Base-by-base conservation (phyloP, 2,888 invertebrate genomes). In the Phanerotoma sp. region DNA sequence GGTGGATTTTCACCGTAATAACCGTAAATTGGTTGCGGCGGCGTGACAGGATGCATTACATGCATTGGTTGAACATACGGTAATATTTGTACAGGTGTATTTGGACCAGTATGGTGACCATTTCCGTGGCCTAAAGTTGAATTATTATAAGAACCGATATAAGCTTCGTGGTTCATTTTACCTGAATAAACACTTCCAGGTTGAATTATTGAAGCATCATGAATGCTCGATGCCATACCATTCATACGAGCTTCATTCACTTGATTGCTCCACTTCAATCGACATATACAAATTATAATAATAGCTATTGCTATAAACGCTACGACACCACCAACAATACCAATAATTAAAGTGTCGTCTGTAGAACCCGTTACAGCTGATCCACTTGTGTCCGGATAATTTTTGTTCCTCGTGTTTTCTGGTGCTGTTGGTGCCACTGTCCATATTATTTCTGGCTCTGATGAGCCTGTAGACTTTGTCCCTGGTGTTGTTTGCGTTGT, bases 261-360 rank as follows among this genome's bases (percentile, higher is more conserved):
- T 10, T 68, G 69, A 32, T 70, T 83, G 33, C 86, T 83, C 85
- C 89, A 85, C 58, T 87, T 80, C 68, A 91, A 76, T 13, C 93
- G 83, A 28, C 93, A 89, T 35, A 94, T 89, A 71, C 94, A 95
- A 63, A 93, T 93, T n/a, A 87, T 86, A 22, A 94, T 88, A 30
- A 94, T 89, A 50, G 94, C 82, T 60, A 94, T 89, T 10, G 90
- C 90, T 62, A 95, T 93, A 71, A 95, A 92, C 2, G 91, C 92
- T 1, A 95, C 93, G 1, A 94, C 93, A 2, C 94, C 93, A 1
- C 93, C 93, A 0, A 94, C 93, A 62, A 95, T 94, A n/a, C 93
- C 93, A 56, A 95, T 94, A 48, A 95, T 94, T n/a, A 95, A 80
- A 4, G 93, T 93, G 66, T 94, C 94, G 67, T 95, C 94, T 67